Evolutionary conservation across 1,140 invertebrate species (phyloP).

Genomic region (Gyrodactylus bullatarudis): DNA sequence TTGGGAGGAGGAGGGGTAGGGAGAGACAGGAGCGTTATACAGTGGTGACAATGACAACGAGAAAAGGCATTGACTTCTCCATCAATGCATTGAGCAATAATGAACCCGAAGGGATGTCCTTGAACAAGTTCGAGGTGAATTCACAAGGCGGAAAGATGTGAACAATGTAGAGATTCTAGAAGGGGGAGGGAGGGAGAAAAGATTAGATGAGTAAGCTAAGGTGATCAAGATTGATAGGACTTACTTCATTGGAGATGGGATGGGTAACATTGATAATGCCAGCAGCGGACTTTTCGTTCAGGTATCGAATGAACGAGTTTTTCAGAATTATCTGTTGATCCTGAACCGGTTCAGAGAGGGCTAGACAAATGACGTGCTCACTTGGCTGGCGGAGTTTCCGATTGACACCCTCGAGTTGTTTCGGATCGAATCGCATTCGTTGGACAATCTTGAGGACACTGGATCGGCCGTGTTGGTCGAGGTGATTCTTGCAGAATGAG

Average conservation of each 20-base stretch:
- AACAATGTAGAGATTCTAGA: background rate
- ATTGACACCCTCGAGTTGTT: slow-evolving; percentile 64
- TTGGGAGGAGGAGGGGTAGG: too few species aligned
- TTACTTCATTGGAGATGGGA: background rate
- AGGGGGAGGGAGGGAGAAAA: background rate
- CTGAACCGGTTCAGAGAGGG: slow-evolving; percentile 1
- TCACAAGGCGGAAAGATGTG: background rate
- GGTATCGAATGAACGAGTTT: slow-evolving; percentile 67
- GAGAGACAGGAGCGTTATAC: too few species aligned
- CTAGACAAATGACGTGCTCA: background rate
- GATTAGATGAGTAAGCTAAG: background rate
- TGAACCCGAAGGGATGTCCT: background rate
- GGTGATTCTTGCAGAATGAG: background rate
- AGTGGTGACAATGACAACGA: background rate
- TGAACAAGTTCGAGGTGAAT: background rate
- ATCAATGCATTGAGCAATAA: background rate
- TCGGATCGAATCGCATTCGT: slow-evolving; percentile 64
- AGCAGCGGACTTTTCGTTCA: slow-evolving; percentile 73
- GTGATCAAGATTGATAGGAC: too few species aligned
- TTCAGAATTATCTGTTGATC: slow-evolving; percentile 59
- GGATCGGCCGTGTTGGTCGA: background rate
- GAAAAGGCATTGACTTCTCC: background rate
- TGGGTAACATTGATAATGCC: slow-evolving; percentile 62
- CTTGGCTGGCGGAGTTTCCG: slow-evolving; percentile 16
- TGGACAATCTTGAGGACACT: slow-evolving; percentile 48